phyloP scores from a whole-genome alignment of 2,797 vertebrate genomes.

The Jordanella pulchra region DNA sequence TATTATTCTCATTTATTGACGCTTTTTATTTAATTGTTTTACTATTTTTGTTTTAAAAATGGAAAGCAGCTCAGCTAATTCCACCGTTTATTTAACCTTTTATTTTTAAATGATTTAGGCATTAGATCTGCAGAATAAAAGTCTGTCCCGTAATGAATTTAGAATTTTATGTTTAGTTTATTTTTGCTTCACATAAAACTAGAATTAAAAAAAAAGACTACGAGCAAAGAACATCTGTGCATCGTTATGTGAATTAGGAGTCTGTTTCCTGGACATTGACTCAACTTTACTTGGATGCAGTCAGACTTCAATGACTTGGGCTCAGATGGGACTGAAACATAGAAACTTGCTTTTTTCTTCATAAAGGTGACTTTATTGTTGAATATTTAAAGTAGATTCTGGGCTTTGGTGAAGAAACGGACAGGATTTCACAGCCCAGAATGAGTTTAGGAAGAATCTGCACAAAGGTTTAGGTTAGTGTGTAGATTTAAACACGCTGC shows the following conservation, averaged over 20 bases:
- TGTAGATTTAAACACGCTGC: too few relatives aligned
- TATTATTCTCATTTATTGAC: neutral
- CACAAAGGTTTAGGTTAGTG: too few relatives aligned
- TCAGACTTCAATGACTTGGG: neutral
- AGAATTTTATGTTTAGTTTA: neutral
- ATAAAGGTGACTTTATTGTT: neutral
- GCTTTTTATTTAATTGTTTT: neutral
- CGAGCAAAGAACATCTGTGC: neutral
- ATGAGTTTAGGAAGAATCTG: too few relatives aligned
- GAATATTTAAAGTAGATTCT: neutral
- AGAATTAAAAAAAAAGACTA: neutral
- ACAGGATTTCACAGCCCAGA: neutral
- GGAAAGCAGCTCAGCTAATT: too few relatives aligned
- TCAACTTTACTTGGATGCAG: neutral
- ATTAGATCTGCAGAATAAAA: neutral
- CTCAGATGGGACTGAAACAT: neutral
- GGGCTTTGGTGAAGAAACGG: neutral
- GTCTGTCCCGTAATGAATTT: neutral
- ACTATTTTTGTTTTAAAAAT: neutral
- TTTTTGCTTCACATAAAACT: neutral
- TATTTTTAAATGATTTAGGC: neutral
- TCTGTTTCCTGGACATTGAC: neutral
- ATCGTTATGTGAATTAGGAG: neutral
- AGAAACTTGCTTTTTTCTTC: neutral
- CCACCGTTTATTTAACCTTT: neutral